These are phyloP conservation scores for Platycheirus albimanus DNA, from an alignment of 2,888 invertebrate genomes.

Conservation along the genomic window DNA sequence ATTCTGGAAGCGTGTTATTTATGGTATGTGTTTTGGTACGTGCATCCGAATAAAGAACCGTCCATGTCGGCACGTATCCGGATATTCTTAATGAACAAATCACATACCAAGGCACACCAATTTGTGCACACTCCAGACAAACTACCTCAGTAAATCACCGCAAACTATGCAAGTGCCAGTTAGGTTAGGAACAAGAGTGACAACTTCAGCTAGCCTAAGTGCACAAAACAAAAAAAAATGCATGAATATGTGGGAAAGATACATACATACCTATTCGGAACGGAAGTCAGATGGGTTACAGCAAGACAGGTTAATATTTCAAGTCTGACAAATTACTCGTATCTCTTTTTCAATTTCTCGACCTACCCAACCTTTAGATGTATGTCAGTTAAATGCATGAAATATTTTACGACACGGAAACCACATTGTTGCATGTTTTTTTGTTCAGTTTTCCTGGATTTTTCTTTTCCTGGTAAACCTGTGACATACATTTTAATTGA, in stretches of 20 bases:
- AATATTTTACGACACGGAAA: constrained; percentile 24
- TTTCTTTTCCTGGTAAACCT: background rate
- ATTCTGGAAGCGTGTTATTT: background rate
- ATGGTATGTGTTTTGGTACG: background rate
- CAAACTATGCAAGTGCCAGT: constrained; percentile 32
- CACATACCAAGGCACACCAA: constrained; percentile 8
- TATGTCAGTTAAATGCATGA: constrained; percentile 31
- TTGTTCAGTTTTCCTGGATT: background rate
- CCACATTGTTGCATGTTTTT: constrained; percentile 31
- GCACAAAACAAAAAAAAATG: background rate
- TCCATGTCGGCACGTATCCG: background rate
- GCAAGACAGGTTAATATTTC: constrained; percentile 69
- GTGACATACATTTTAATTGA: background rate
- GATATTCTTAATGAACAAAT: constrained; percentile 19
- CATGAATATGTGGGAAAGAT: background rate
- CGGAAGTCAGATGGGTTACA: constrained; percentile 47
- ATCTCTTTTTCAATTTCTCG: constrained; percentile 54
- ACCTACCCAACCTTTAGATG: constrained; percentile 57
- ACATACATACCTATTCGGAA: background rate
- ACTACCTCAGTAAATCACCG: constrained; percentile 55
- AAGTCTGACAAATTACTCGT: constrained; percentile 69
- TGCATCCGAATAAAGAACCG: background rate
- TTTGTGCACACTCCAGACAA: constrained; percentile 44
- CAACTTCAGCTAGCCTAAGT: constrained; percentile 19
- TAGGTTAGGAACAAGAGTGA: background rate